Base-by-base conservation (phyloP, 2,888 invertebrate species). In the Agrotis segetum region DNA sequence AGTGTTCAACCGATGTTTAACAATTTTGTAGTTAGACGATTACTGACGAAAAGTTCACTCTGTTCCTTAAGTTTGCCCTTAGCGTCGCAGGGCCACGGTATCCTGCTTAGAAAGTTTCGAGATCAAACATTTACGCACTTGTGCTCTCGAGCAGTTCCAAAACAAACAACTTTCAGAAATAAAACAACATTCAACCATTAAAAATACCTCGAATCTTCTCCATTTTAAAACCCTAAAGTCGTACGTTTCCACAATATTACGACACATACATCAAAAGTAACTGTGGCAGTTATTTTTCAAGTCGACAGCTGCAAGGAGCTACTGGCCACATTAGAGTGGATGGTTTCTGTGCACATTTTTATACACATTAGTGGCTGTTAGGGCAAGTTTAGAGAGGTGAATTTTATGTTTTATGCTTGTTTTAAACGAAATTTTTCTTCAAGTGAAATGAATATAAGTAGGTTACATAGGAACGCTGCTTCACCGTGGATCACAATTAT, bases 261-360 rank as follows among this genome's bases (percentile, higher is more conserved):
- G 16, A 50, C 16, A 63, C 44, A 79, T 65, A 79, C 46, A 77
- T 79, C 75, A 75, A 61, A 78, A 64, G 61, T 74, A 71, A 11
- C 44, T n/a, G 61, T 14, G 13, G 19, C 17, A 63, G 77, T 71
- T 77, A 80, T 83, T 70, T 81, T 65, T 80, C 81, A 83, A 72
- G 68, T 56, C 40, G 71, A 64, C 66, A 67, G 61, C 29, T 53
- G 44, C 49, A 53, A 21, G 63, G 24, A 49, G 62, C 44, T 53
- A 19, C 55, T 21, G 58, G 17, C 49, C 62, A 66, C 76, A 76
- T 81, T 79, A 75, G 64, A 71, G 63, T 82, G 67, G 49, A 60
- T 47, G 71, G 68, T 59, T 66, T 69, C 13, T 60, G 55, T 29
- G 56, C 50, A 67, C 63, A 80, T 83, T 81, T 83, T 81, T 76